These are phyloP conservation scores for Zosterops pallidus DNA, from an alignment of 2,113 vertebrate genomes.

Conservation along the genomic window DNA sequence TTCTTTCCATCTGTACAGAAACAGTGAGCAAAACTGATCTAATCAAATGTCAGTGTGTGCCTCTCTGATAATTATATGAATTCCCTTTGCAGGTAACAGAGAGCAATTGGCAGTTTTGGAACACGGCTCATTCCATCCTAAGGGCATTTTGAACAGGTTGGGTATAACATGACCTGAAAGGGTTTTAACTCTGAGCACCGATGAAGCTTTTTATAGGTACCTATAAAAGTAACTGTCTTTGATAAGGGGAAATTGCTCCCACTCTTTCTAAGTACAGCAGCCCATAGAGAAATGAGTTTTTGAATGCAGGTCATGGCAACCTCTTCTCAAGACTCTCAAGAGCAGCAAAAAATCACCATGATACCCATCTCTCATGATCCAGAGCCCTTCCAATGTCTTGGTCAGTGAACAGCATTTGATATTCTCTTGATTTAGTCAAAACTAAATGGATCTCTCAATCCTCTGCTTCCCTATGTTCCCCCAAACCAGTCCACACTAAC, in stretches of 20 bases:
- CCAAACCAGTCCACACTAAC: neutral
- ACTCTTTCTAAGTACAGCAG: neutral
- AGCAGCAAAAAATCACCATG: neutral
- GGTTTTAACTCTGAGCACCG: neutral
- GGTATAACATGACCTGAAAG: neutral
- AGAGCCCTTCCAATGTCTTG: rapidly evolving
- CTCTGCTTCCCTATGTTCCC: neutral
- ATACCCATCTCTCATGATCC: neutral
- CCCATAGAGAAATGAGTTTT: neutral
- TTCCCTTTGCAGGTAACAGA: neutral
- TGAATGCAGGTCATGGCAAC: neutral
- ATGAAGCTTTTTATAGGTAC: neutral
- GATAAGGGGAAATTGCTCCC: neutral
- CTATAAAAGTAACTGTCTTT: neutral
- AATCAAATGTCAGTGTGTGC: neutral
- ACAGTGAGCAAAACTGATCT: neutral
- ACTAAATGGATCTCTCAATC: neutral
- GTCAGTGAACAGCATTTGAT: neutral
- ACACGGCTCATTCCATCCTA: neutral
- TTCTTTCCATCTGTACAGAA: neutral
- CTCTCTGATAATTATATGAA: neutral
- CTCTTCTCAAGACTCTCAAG: neutral
- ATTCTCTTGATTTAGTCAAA: neutral
- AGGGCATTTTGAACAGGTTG: neutral
- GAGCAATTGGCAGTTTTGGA: neutral